Evolutionary conservation across 2,888 invertebrate genomes (phyloP).

Genomic region (Gymnosoma rotundatum): DNA sequence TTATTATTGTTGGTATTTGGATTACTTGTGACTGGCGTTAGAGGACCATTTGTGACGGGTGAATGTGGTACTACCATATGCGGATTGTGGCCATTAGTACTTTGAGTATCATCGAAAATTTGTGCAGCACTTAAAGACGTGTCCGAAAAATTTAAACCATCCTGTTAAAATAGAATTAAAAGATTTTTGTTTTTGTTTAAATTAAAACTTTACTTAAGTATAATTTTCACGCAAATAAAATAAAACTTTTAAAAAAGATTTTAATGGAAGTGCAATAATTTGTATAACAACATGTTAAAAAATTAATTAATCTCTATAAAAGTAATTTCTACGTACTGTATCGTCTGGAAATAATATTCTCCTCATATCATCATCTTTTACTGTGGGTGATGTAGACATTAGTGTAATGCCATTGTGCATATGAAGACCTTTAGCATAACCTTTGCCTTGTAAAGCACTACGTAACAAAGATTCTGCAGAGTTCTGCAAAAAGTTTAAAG

Average conservation of each 20-base stretch:
- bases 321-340: constrained; percentile 74
- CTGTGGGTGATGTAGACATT: constrained; percentile 81
- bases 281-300: neutral
- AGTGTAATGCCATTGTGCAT: constrained; percentile 81
- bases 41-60: constrained; percentile 69
- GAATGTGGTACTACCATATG: constrained; percentile 69
- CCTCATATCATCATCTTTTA: constrained; percentile 85
- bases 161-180: constrained; percentile 70
- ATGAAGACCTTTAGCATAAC: constrained; percentile 82
- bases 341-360: constrained; percentile 84
- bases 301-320: neutral
- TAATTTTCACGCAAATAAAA: neutral
- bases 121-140: constrained; percentile 80
- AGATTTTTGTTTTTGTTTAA: neutral
- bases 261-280: neutral
- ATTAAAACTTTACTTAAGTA: too few relatives aligned
- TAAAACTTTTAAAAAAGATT: neutral
- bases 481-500: constrained; percentile 74
- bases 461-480: constrained; percentile 89
- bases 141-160: constrained; percentile 80
- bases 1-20: constrained; percentile 70
- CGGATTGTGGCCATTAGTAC: constrained; percentile 69
- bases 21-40: constrained; percentile 68
- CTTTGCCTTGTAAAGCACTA: constrained; percentile 92
- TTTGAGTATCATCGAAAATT: constrained; percentile 80